Percentiles rank a stretch among this genome's conserved stretches.
These are phyloP conservation scores for Ennomos erosarius DNA, from an alignment of 2,888 invertebrate genomes.

Conservation along the genomic window DNA sequence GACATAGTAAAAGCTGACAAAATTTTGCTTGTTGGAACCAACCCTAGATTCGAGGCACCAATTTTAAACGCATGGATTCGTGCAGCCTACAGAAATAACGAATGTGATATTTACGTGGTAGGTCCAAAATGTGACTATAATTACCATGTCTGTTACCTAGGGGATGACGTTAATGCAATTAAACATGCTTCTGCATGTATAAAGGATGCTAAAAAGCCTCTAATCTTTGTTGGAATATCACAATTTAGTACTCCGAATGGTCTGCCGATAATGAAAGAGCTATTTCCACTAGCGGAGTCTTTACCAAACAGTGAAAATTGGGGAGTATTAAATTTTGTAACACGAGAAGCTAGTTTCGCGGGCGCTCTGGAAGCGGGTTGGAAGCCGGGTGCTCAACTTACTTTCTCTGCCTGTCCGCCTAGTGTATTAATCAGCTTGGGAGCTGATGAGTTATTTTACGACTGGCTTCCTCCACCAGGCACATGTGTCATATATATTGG, in stretches of 20 bases:
- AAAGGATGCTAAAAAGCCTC: slow-evolving; percentile 58
- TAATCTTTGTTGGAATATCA: slow-evolving; percentile 70
- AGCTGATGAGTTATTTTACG: slow-evolving; percentile 94
- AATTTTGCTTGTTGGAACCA: slow-evolving; percentile 96
- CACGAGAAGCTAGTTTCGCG: slow-evolving; percentile 95
- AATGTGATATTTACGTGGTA: slow-evolving; percentile 92
- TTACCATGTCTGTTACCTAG: slow-evolving; percentile 84
- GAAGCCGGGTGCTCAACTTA: slow-evolving; percentile 87
- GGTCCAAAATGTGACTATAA: slow-evolving; percentile 96
- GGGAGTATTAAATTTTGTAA: slow-evolving; percentile 93
- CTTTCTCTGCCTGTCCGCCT: slow-evolving; percentile 87
- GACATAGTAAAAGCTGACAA: slow-evolving; percentile 91
- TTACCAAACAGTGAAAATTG: slow-evolving; percentile 46
- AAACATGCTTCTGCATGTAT: slow-evolving; percentile 42
- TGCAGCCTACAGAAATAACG: slow-evolving; percentile 95
- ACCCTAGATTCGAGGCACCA: slow-evolving; percentile 98
- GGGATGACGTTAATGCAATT: slow-evolving; percentile 48
- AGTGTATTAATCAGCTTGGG: slow-evolving; percentile 95
- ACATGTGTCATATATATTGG: slow-evolving; percentile 95
- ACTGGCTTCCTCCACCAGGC: slow-evolving; percentile 89
- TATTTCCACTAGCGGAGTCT: slow-evolving; percentile 42
- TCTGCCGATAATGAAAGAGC: slow-evolving; percentile 50
- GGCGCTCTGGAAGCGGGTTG: slow-evolving; percentile 98
- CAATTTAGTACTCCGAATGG: slow-evolving; percentile 52
- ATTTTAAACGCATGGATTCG: slow-evolving; percentile 97